Evolutionary conservation across 2,113 vertebrate genomes (phyloP).

Genomic region (Deroptyus accipitrinus): DNA sequence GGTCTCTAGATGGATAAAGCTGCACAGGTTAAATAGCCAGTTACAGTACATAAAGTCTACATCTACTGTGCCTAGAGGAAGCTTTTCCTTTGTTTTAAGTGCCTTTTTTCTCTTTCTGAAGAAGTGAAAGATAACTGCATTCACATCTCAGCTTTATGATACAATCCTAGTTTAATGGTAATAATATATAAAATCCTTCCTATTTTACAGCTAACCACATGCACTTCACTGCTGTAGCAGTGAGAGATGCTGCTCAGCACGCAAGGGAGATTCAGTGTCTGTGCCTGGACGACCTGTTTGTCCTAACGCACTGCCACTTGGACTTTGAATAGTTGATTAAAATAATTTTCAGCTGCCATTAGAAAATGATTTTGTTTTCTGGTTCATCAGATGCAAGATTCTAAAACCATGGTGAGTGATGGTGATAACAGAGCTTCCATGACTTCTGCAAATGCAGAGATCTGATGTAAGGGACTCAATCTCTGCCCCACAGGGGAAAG

Average conservation of each 20-base stretch:
- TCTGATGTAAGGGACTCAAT: background rate
- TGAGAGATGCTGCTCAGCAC: background rate
- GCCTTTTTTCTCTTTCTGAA: background rate
- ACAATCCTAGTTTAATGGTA: background rate
- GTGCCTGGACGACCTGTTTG: background rate
- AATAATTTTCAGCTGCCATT: background rate
- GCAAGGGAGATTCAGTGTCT: accelerated
- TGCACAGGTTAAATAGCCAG: conserved; percentile 51
- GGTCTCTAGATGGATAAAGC: conserved; percentile 25
- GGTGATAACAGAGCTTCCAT: background rate
- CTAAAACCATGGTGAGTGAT: background rate
- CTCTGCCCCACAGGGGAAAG: accelerated
- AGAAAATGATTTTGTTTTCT: background rate
- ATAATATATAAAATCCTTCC: background rate
- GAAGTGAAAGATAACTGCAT: background rate
- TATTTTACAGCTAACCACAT: background rate
- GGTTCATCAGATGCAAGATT: background rate
- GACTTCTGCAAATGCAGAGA: no score
- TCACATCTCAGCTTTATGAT: background rate
- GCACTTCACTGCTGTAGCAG: background rate
- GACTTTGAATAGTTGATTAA: background rate
- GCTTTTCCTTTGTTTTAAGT: conserved; percentile 2
- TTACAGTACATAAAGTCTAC: conserved; percentile 61
- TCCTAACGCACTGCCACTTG: no score
- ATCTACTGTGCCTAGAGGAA: conserved; percentile 10